phyloP scores from a whole-genome alignment of 2,888 invertebrate species.

The Hirtodrosophila cameraria region DNA sequence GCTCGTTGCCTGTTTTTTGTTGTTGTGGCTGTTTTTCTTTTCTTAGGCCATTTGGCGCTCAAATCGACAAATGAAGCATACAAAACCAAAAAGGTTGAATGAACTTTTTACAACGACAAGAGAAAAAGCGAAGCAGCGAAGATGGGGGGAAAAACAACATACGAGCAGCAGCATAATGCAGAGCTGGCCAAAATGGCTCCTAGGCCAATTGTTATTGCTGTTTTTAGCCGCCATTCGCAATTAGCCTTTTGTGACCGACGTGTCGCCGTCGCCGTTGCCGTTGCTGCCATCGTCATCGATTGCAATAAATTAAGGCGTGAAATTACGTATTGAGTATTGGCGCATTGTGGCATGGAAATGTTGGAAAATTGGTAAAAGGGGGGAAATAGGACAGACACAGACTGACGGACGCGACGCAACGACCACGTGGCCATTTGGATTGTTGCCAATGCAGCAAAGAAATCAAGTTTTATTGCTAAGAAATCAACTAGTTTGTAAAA shows the following conservation, averaged over 20 bases:
- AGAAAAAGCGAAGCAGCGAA: no score
- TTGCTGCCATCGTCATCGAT: conserved; percentile 56
- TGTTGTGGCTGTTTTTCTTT: conserved; percentile 9
- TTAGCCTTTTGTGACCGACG: conserved; percentile 61
- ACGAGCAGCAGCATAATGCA: conserved; percentile 62
- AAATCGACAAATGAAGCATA: conserved; percentile 70
- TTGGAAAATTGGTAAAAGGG: background rate
- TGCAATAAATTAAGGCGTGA: conserved; percentile 67
- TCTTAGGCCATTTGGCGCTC: conserved; percentile 41
- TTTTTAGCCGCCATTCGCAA: conserved; percentile 55
- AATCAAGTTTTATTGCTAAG: conserved; percentile 9
- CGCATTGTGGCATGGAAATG: conserved; percentile 28
- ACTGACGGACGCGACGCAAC: conserved; percentile 3
- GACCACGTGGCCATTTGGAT: conserved; percentile 44
- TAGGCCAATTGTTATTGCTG: conserved; percentile 24
- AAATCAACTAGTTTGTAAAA: background rate
- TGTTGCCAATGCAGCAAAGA: conserved; percentile 27
- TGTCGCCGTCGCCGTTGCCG: conserved; percentile 36
- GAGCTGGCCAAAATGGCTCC: conserved; percentile 58
- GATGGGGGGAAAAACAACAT: no score
- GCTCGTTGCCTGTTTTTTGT: background rate
- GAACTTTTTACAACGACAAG: conserved; percentile 61
- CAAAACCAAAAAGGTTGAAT: conserved; percentile 60
- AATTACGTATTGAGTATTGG: conserved; percentile 48
- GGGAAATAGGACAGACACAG: background rate